A percentile compares a stretch with the other conserved stretches of the same genome.
These are phyloP conservation scores for Phenganax stokvisi DNA, from an alignment of 92 coral and sea anemone species.

Conservation along the genomic window DNA sequence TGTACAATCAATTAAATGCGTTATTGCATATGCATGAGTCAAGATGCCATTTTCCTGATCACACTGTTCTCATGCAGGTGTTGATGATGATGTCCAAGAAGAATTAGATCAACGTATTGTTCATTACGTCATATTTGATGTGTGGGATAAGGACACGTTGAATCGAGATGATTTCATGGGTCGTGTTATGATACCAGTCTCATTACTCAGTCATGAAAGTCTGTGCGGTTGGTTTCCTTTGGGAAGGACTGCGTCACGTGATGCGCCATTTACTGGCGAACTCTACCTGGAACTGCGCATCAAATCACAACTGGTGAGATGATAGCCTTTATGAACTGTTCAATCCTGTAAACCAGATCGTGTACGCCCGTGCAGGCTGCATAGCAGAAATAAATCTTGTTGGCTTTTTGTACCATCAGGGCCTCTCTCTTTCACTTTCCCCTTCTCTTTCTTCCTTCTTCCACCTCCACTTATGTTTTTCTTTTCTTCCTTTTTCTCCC, in stretches of 20 bases:
- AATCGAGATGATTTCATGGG: constrained; percentile 99
- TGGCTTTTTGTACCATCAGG: too few relatives aligned
- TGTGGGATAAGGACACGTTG: constrained; percentile 89
- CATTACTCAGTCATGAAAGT: constrained; percentile 59
- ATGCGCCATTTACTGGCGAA: constrained; percentile 65
- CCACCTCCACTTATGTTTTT: too few relatives aligned
- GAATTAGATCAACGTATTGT: constrained; percentile 48
- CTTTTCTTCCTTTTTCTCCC: too few relatives aligned
- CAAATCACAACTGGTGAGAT: constrained; percentile 60
- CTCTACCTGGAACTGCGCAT: constrained; percentile 65
- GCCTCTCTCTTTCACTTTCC: too few relatives aligned
- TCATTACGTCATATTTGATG: constrained; percentile 69
- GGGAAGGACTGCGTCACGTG: constrained; percentile 65
- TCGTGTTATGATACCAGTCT: constrained; percentile 69
- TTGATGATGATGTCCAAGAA: neutral
- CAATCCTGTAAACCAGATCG: neutral
- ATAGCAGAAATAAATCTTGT: too few relatives aligned
- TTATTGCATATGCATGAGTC: too few relatives aligned
- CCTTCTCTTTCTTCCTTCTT: too few relatives aligned
- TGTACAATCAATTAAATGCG: too few relatives aligned
- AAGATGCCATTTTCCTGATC: too few relatives aligned
- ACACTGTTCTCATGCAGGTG: neutral
- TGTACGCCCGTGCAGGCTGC: too few relatives aligned
- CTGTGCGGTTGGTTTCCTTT: constrained; percentile 75
- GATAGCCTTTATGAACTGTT: neutral